Conservation (phyloP, 2,888 invertebrate species). For the Girardia tigrina region DNA sequence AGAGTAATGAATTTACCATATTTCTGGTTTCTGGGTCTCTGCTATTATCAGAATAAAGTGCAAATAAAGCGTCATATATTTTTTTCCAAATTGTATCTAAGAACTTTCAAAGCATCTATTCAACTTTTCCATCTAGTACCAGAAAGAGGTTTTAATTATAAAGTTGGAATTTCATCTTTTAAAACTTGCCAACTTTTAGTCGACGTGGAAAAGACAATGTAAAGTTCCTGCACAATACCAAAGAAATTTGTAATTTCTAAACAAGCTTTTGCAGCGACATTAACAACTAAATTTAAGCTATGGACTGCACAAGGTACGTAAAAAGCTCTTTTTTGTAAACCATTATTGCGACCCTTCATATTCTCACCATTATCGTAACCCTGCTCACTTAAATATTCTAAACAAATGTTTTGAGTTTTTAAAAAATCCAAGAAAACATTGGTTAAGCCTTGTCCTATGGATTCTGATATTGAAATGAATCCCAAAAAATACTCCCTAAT, state of each 20-base stretch:
- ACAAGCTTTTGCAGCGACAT: background rate
- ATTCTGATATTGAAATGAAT: background rate
- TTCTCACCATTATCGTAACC: slow-evolving; percentile 12
- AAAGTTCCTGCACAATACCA: background rate
- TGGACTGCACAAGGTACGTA: background rate
- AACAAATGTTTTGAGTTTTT: background rate
- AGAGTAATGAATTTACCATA: too few relatives aligned
- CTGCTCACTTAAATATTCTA: background rate
- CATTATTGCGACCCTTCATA: background rate
- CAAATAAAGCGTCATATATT: too few relatives aligned
- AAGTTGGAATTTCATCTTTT: background rate
- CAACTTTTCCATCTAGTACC: background rate
- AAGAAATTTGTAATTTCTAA: background rate
- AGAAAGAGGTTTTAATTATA: background rate
- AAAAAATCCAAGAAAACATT: background rate
- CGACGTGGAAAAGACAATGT: background rate
- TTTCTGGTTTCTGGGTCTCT: too few relatives aligned
- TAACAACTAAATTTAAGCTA: background rate
- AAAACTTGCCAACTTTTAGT: slow-evolving; percentile 5
- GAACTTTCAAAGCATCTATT: background rate
- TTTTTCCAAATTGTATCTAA: too few relatives aligned
- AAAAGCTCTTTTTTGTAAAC: slow-evolving; percentile 18
- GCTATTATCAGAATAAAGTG: too few relatives aligned
- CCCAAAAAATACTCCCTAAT: background rate
- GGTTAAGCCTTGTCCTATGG: background rate